Percentiles rank a stretch among this genome's conserved stretches.
Conservation (phyloP, 2,113 vertebrate genomes). For the Campylorhamphus procurvoides region DNA sequence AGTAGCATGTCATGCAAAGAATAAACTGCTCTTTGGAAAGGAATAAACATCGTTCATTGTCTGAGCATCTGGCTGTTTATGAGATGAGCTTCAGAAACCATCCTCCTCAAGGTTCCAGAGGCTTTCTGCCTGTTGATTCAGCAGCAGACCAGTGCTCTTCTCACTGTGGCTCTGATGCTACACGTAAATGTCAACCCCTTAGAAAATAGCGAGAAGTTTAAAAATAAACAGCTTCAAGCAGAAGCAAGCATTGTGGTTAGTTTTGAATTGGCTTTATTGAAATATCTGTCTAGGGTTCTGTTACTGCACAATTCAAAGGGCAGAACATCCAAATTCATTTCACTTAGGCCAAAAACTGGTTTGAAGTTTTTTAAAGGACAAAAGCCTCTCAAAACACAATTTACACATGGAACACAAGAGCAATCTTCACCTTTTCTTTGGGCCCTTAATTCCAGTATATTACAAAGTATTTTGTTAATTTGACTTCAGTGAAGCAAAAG, state of each 20-base stretch:
- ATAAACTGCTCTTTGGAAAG: neutral
- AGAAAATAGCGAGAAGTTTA: neutral
- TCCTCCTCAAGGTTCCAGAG: neutral
- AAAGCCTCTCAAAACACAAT: neutral
- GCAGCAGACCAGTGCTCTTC: neutral
- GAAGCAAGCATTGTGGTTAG: neutral
- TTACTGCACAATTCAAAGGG: neutral
- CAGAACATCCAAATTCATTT: neutral
- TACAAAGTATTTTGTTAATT: neutral
- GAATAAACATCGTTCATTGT: neutral
- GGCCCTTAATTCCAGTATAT: neutral
- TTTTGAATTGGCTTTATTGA: neutral
- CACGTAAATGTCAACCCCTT: neutral
- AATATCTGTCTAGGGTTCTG: neutral
- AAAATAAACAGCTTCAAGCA: conserved; percentile 17
- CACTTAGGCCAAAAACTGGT: neutral
- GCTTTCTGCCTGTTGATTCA: neutral
- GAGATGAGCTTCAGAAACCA: neutral
- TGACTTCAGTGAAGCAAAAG: neutral
- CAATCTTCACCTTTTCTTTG: neutral
- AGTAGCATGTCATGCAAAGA: neutral
- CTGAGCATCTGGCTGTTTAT: neutral
- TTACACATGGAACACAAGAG: neutral
- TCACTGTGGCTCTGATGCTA: neutral
- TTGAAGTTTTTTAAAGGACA: neutral